These are phyloP conservation scores for Nibea albiflora DNA, from an alignment of 2,113 vertebrate genomes.

Conservation along the genomic window DNA sequence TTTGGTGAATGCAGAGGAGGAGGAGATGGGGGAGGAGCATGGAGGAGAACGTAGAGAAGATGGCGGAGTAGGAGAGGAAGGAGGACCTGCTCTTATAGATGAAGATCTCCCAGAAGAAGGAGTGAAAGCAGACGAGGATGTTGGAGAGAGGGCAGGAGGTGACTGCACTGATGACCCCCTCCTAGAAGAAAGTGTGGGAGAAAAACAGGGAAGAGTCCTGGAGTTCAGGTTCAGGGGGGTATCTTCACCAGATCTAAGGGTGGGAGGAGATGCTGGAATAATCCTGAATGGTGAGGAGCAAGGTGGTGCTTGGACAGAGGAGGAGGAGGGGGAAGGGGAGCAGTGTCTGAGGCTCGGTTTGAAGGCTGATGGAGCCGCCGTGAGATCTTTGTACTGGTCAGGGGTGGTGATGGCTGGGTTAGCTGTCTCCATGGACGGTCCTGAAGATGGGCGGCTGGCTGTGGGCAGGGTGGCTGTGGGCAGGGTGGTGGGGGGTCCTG, in stretches of 20 bases:
- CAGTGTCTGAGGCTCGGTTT: constrained; percentile 39
- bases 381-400: neutral
- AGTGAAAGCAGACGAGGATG: constrained; percentile 72
- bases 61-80: constrained; percentile 32
- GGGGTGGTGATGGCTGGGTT: neutral
- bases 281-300: constrained; percentile 49
- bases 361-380: constrained; percentile 39
- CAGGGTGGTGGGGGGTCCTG: neutral
- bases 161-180: constrained; percentile 36
- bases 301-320: constrained; percentile 1
- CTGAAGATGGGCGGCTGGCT: neutral
- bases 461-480: no score
- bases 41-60: constrained; percentile 55
- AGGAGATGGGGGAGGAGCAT: constrained; percentile 70
- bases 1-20: constrained; percentile 80
- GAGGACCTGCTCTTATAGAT: constrained; percentile 23
- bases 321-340: constrained; percentile 48
- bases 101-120: constrained; percentile 47
- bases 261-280: constrained; percentile 45
- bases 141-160: constrained; percentile 67
- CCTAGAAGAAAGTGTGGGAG: constrained; percentile 16
- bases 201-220: constrained; percentile 46
- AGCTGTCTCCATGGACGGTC: constrained; percentile 3
- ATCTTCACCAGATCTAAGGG: constrained; percentile 62
- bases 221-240: constrained; percentile 28